Conservation (phyloP, 2,797 vertebrate genomes). For the Halcyon badia region DNA sequence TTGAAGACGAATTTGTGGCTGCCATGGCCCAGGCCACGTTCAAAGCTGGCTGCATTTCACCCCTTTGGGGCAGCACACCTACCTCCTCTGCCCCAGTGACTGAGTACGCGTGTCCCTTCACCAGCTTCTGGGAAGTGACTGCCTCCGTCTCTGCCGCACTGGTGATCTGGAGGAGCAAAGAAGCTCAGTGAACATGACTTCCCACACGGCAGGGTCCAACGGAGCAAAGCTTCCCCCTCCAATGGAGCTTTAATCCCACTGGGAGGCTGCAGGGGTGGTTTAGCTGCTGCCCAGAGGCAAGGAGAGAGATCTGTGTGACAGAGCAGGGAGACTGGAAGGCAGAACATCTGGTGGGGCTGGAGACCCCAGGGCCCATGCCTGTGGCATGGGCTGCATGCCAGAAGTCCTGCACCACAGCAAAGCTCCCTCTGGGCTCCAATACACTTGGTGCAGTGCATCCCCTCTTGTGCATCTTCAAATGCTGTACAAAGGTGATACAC, state of each 20-base stretch:
- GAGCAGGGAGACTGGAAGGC: background rate
- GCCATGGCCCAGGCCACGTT: fast-evolving
- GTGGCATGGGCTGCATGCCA: fast-evolving
- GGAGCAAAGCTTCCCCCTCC: background rate
- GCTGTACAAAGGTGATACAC: no score
- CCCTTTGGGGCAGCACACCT: background rate
- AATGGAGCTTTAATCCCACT: fast-evolving
- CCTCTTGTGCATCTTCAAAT: background rate
- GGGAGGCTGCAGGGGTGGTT: background rate
- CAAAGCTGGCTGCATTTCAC: background rate
- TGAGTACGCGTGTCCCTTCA: constrained; percentile 85
- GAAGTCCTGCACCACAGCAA: background rate
- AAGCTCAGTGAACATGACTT: background rate
- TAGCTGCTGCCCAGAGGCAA: background rate
- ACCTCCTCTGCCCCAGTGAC: constrained; percentile 86
- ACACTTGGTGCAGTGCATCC: background rate
- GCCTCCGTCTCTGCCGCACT: constrained; percentile 82
- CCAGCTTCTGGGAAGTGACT: constrained; percentile 84
- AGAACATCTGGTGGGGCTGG: fast-evolving
- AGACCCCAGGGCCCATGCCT: fast-evolving
- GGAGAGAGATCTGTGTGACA: background rate
- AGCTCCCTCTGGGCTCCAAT: background rate
- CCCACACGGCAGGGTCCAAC: fast-evolving
- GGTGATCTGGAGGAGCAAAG: constrained; percentile 78
- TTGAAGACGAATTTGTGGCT: background rate